Evolutionary conservation across 2,113 vertebrate genomes (phyloP).

Genomic region (Oncorhynchus gorbuscha): DNA sequence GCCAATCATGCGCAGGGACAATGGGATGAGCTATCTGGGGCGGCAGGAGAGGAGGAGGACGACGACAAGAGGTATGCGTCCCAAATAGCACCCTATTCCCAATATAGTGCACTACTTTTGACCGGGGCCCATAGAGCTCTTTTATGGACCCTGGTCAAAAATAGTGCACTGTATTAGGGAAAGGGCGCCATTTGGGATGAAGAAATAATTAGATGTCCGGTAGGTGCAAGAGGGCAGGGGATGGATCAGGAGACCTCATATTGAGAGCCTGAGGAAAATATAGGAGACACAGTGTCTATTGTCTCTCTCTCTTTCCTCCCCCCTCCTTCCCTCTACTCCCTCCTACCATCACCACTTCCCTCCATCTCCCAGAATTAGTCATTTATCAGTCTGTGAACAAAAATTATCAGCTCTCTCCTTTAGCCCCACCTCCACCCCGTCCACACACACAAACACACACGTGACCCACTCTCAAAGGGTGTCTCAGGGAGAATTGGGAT

Average conservation of each 20-base stretch:
- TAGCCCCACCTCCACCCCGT: slow-evolving; percentile 4
- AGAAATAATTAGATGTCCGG: not conserved
- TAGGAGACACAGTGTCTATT: slow-evolving; percentile 14
- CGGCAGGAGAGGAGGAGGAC: not conserved
- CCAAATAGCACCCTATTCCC: too few relatives aligned
- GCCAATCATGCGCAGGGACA: not conserved
- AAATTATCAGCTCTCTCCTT: slow-evolving; percentile 20
- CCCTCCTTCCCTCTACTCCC: not conserved
- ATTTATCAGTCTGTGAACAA: slow-evolving; percentile 46
- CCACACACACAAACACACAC: not conserved
- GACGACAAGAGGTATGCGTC: not conserved
- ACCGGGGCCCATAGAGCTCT: too few relatives aligned
- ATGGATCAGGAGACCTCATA: not conserved
- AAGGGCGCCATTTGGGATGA: too few relatives aligned
- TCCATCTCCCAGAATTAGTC: slow-evolving; percentile 43
- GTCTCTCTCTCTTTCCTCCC: not conserved
- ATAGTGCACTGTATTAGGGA: too few relatives aligned
- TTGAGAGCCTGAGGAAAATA: not conserved
- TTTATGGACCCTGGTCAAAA: too few relatives aligned
- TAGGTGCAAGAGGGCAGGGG: not conserved
- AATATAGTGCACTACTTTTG: too few relatives aligned
- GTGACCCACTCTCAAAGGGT: not conserved
- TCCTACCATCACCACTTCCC: slow-evolving; percentile 14
- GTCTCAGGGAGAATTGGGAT: not conserved
- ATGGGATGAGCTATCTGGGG: not conserved